phyloP scores from a whole-genome alignment of 2,888 invertebrate genomes.

The Ichneumoninae sp. region DNA sequence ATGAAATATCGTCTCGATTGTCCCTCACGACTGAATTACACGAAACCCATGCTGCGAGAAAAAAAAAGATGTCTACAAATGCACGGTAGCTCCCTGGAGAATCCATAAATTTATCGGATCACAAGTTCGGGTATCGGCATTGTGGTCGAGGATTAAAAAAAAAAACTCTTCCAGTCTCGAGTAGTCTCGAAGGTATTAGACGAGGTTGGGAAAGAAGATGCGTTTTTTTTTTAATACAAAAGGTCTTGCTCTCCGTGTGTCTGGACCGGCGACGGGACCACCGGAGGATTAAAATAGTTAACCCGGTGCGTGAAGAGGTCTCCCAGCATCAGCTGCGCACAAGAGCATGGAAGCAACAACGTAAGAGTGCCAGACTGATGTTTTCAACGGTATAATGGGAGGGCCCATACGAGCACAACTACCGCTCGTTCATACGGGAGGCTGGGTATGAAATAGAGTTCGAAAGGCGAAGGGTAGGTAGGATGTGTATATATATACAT shows the following conservation, averaged over 20 bases:
- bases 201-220: constrained; percentile 50
- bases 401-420: constrained; percentile 23
- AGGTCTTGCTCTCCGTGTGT: constrained; percentile 31
- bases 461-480: constrained; percentile 22
- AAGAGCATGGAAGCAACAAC: neutral
- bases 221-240: constrained; percentile 28
- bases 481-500: constrained; percentile 9
- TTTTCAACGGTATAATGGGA: constrained; percentile 47
- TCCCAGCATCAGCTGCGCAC: constrained; percentile 21
- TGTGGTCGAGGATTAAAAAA: constrained; percentile 19
- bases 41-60: constrained; percentile 7
- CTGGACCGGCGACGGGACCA: constrained; percentile 43
- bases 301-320: constrained; percentile 15
- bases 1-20: constrained; percentile 21
- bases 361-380: constrained; percentile 28
- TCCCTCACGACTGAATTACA: constrained; percentile 29
- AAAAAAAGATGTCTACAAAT: constrained; percentile 22
- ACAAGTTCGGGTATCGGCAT: constrained; percentile 5
- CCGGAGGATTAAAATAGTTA: constrained; percentile 66
- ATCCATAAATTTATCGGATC: constrained; percentile 39
- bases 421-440: constrained; percentile 31
- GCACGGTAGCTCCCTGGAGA: constrained; percentile 11
- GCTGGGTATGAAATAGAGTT: constrained; percentile 28
- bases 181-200: constrained; percentile 25
- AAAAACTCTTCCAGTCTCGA: neutral